Conservation (phyloP, 1,140 invertebrate genomes). For the Brachionus sp. region DNA sequence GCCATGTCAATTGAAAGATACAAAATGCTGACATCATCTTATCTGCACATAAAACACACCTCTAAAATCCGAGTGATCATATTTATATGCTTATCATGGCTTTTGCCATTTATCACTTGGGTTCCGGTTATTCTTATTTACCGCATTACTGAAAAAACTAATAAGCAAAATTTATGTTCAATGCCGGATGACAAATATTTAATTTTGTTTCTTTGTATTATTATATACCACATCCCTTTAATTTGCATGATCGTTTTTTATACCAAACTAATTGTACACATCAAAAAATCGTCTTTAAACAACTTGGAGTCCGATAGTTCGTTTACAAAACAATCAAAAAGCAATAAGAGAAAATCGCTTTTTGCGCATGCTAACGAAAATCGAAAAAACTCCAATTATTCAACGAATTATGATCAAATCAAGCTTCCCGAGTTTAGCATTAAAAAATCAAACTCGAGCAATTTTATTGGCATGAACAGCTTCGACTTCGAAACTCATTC, state of each 20-base stretch:
- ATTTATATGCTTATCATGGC: constrained; percentile 29
- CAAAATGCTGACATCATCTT: constrained; percentile 37
- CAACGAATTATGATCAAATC: background rate
- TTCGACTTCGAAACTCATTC: background rate
- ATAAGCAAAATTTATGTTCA: background rate
- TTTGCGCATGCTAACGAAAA: background rate
- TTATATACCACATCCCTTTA: constrained; percentile 39
- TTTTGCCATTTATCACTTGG: constrained; percentile 15
- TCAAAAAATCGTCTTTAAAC: constrained; percentile 28
- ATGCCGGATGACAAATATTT: constrained; percentile 2
- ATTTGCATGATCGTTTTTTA: constrained; percentile 41
- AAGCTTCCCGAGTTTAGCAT: background rate
- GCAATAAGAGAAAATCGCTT: background rate
- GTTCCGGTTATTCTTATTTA: background rate
- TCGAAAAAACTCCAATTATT: background rate
- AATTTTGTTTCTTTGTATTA: constrained; percentile 22
- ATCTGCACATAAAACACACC: constrained; percentile 36
- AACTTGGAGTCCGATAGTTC: background rate
- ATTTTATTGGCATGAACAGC: background rate
- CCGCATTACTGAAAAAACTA: background rate
- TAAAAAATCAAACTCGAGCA: background rate
- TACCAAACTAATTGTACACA: constrained; percentile 40
- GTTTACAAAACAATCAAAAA: background rate
- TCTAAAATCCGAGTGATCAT: constrained; percentile 17
- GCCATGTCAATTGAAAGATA: constrained; percentile 44